Percentiles rank a stretch among this genome's conserved stretches.
These are phyloP conservation scores for Otolemur garnettii DNA, from an alignment of 2,113 vertebrate species.

Conservation along the genomic window DNA sequence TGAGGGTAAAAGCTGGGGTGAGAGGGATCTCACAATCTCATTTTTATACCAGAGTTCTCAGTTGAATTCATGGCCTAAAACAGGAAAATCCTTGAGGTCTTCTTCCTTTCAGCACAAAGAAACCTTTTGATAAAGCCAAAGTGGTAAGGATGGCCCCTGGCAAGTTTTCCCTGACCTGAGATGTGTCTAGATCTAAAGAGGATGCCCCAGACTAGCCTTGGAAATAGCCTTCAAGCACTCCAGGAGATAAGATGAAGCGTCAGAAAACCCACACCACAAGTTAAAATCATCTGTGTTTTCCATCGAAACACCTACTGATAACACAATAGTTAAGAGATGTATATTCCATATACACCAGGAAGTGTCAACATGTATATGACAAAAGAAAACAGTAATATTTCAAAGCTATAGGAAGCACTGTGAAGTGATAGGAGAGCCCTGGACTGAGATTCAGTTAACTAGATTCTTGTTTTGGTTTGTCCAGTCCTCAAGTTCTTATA, in stretches of 20 bases:
- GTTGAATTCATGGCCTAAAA: background rate
- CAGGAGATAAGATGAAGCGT: background rate
- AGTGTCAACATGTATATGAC: background rate
- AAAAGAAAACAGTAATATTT: background rate
- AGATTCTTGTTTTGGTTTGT: background rate
- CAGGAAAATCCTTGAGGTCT: background rate
- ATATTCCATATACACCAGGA: constrained; percentile 1
- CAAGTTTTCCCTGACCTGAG: background rate
- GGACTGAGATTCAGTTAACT: background rate
- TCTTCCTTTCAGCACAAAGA: background rate
- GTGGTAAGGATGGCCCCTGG: background rate
- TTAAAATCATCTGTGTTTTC: constrained; percentile 26
- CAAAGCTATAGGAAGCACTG: background rate
- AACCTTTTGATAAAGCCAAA: background rate
- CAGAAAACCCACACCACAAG: background rate
- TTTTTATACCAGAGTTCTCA: background rate
- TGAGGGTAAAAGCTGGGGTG: background rate
- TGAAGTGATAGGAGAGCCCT: background rate
- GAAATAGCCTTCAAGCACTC: background rate
- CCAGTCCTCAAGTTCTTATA: background rate
- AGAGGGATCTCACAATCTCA: background rate
- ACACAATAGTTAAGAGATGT: background rate
- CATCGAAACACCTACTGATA: background rate
- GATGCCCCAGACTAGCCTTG: background rate
- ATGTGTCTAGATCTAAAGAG: background rate